Evolutionary conservation across 2,888 invertebrate species (phyloP).

Genomic region (Thera obeliscata): DNA sequence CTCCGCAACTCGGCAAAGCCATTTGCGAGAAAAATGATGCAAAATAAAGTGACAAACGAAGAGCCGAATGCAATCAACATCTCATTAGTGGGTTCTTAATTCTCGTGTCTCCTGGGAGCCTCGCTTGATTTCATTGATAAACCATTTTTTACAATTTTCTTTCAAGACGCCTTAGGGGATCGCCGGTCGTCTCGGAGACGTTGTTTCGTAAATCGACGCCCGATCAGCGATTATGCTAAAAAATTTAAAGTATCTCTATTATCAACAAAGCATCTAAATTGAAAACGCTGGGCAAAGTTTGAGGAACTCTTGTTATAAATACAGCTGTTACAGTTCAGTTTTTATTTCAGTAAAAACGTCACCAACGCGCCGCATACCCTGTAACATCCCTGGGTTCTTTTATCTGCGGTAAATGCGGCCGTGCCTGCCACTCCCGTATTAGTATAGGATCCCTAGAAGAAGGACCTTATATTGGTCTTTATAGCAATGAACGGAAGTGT

Average conservation of each 20-base stretch:
- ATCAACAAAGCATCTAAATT: conserved; percentile 62
- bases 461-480: no score
- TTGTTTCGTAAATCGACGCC: conserved; percentile 63
- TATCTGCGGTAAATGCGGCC: no score
- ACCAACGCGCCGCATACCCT: no score
- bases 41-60: conserved; percentile 69
- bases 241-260: conserved; percentile 66
- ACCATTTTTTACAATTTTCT: conserved; percentile 72
- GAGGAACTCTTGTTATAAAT: conserved; percentile 57
- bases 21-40: conserved; percentile 53
- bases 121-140: conserved; percentile 73
- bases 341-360: no score
- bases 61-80: conserved; percentile 79
- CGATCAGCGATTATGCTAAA: conserved; percentile 70
- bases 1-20: conserved; percentile 14
- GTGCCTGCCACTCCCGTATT: no score
- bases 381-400: no score
- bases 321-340: no score
- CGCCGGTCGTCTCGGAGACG: conserved; percentile 35
- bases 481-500: no score
- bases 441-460: no score
- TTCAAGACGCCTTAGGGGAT: conserved; percentile 42
- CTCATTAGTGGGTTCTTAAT: conserved; percentile 80
- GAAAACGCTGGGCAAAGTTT: conserved; percentile 62
- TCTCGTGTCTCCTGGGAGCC: conserved; percentile 63